Conservation (phyloP, 2,888 invertebrate species). For the Ennomos fuscantarius region DNA sequence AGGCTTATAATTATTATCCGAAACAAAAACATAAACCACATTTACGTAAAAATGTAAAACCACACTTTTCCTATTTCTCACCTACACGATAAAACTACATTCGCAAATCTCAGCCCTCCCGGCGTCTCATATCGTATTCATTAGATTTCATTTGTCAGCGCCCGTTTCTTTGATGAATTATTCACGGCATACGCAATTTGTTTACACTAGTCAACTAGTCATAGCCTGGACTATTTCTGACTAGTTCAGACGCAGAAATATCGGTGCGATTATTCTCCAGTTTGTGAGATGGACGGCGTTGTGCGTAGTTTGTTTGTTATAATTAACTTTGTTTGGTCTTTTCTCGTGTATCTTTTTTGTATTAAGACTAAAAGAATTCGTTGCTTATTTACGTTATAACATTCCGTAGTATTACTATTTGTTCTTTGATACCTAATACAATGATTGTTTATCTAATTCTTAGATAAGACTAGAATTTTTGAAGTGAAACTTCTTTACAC, state of each 20-base stretch:
- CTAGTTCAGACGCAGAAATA: slow-evolving; percentile 55
- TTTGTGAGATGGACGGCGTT: slow-evolving; percentile 15
- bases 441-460: too few relatives aligned
- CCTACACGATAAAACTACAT: slow-evolving; percentile 32
- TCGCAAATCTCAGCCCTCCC: slow-evolving; percentile 60
- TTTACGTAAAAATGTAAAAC: slow-evolving; percentile 22
- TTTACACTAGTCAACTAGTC: slow-evolving; percentile 65
- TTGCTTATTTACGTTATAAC: too few relatives aligned
- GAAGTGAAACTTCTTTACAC: too few relatives aligned
- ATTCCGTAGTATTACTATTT: too few relatives aligned
- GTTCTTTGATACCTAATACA: too few relatives aligned
- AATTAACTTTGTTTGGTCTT: slow-evolving; percentile 11
- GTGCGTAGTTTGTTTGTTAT: not conserved
- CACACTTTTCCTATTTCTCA: slow-evolving; percentile 39
- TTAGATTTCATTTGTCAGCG: slow-evolving; percentile 82
- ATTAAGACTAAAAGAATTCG: too few relatives aligned
- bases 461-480: too few relatives aligned
- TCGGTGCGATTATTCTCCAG: slow-evolving; percentile 54
- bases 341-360: not conserved
- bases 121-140: slow-evolving; percentile 78
- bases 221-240: slow-evolving; percentile 59
- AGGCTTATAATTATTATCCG: too few relatives aligned
- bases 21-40: too few relatives aligned
- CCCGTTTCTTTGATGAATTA: slow-evolving; percentile 78
- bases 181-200: slow-evolving; percentile 75